Evolutionary conservation across 2,888 invertebrate genomes (phyloP).

Genomic region (Apotomis capreana): DNA sequence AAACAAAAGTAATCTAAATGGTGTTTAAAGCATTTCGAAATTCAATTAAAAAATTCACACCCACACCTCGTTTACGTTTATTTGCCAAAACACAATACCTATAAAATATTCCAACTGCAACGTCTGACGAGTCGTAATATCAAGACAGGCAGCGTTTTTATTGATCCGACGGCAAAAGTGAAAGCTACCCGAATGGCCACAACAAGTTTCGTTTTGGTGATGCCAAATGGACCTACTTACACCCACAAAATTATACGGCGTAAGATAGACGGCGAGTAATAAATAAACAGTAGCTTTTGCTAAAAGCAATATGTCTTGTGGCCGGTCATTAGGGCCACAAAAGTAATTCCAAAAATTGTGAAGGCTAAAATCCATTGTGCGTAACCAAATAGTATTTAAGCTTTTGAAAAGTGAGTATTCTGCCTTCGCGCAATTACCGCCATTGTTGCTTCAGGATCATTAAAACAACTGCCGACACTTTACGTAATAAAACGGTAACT

Average conservation of each 20-base stretch:
- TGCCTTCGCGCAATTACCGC: background rate
- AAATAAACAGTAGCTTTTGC: slow-evolving; percentile 42
- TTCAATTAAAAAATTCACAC: no score
- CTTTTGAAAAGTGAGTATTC: slow-evolving; percentile 4
- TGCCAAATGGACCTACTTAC: slow-evolving; percentile 44
- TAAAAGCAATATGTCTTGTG: slow-evolving; percentile 17
- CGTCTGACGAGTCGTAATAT: slow-evolving; percentile 5
- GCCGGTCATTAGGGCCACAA: slow-evolving; percentile 40
- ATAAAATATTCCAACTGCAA: background rate
- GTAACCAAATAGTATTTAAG: background rate
- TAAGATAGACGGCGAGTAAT: slow-evolving; percentile 34
- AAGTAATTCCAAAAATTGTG: slow-evolving; percentile 17
- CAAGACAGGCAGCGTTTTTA: slow-evolving; percentile 35
- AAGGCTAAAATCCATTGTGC: slow-evolving; percentile 9
- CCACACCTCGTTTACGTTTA: no score
- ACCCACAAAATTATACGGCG: slow-evolving; percentile 27
- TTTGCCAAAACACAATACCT: no score
- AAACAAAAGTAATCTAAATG: no score
- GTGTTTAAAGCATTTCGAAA: no score
- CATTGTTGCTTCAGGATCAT: background rate
- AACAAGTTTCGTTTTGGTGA: slow-evolving; percentile 56
- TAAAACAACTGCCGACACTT: slow-evolving; percentile 5
- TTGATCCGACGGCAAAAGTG: slow-evolving; percentile 54
- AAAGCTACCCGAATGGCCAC: slow-evolving; percentile 52
- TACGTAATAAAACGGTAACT: background rate